A percentile compares a stretch with the other conserved stretches of the same genome.
Conservation (phyloP, 2,888 invertebrate genomes). For the Dynastes hyllus region DNA sequence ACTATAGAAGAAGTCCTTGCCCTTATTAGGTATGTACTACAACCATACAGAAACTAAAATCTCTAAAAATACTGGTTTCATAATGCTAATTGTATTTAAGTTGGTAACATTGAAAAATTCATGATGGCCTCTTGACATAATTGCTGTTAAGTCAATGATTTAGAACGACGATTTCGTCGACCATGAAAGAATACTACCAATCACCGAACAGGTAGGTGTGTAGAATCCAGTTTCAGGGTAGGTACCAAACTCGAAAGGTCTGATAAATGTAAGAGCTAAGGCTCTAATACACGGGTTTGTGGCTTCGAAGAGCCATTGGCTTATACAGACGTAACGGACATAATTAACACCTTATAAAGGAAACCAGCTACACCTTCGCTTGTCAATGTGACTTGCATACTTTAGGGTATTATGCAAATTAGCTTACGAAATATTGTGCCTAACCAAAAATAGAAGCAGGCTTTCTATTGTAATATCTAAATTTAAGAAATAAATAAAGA, state of each 20-base stretch:
- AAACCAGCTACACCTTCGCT: conserved; percentile 27
- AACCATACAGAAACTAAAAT: background rate
- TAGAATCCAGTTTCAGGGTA: conserved; percentile 52
- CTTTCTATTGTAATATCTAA: background rate
- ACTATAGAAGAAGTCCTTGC: too few species aligned
- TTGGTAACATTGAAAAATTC: conserved; percentile 54
- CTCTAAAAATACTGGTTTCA: conserved; percentile 10
- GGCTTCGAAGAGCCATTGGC: conserved; percentile 27
- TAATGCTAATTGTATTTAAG: conserved; percentile 30
- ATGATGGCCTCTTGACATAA: conserved; percentile 61
- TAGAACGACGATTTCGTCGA: conserved; percentile 60
- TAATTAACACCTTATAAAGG: conserved; percentile 42
- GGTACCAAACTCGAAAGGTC: conserved; percentile 35
- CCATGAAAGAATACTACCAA: conserved; percentile 62
- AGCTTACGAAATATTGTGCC: background rate
- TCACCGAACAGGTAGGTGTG: conserved; percentile 59
- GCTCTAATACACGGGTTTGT: conserved; percentile 8
- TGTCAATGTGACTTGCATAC: conserved; percentile 22
- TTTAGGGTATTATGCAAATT: conserved; percentile 33
- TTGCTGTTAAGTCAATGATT: conserved; percentile 59
- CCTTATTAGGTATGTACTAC: too few species aligned
- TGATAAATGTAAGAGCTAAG: conserved; percentile 47
- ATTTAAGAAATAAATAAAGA: background rate
- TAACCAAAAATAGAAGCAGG: too few species aligned
- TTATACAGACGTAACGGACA: conserved; percentile 23